phyloP scores from a whole-genome alignment of 2,113 vertebrate genomes.

The Plectropomus leopardus region DNA sequence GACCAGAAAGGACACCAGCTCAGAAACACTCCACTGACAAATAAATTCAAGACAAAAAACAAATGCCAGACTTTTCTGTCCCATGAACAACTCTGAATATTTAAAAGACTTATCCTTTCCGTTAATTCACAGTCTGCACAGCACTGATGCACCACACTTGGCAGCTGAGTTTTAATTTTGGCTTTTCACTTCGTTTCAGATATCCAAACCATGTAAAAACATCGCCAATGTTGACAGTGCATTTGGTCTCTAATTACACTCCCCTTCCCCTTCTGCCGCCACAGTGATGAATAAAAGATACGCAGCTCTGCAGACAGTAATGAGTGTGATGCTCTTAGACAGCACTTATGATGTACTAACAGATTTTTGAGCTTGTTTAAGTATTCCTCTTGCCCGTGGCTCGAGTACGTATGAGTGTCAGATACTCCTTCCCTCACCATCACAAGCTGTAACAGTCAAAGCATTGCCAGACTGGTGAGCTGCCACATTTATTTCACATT shows the following conservation, averaged over 20 bases:
- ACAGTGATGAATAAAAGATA: constrained; percentile 60
- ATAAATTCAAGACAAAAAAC: constrained; percentile 7
- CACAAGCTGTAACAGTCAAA: constrained; percentile 58
- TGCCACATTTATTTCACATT: constrained; percentile 47
- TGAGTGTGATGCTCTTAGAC: constrained; percentile 60
- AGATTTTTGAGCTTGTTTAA: constrained; percentile 53
- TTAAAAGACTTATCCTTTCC: background rate
- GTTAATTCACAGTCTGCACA: constrained; percentile 2
- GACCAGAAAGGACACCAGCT: constrained; percentile 38
- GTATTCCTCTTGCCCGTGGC: constrained; percentile 52
- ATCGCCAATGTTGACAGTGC: constrained; percentile 51
- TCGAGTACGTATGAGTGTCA: constrained; percentile 37
- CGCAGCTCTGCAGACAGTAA: constrained; percentile 36
- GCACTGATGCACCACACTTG: background rate
- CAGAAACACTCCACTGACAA: constrained; percentile 2
- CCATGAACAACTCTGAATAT: background rate
- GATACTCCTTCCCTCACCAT: constrained; percentile 38
- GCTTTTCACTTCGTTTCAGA: constrained; percentile 31
- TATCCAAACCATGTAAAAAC: constrained; percentile 46
- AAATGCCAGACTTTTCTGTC: background rate
- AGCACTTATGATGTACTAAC: constrained; percentile 68
- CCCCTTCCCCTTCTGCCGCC: constrained; percentile 22
- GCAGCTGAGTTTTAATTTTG: constrained; percentile 16
- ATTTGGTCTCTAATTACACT: constrained; percentile 55
- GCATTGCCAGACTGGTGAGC: constrained; percentile 40